These are phyloP conservation scores for Acrocera orbiculus DNA, from an alignment of 2,888 invertebrate species.

Conservation along the genomic window DNA sequence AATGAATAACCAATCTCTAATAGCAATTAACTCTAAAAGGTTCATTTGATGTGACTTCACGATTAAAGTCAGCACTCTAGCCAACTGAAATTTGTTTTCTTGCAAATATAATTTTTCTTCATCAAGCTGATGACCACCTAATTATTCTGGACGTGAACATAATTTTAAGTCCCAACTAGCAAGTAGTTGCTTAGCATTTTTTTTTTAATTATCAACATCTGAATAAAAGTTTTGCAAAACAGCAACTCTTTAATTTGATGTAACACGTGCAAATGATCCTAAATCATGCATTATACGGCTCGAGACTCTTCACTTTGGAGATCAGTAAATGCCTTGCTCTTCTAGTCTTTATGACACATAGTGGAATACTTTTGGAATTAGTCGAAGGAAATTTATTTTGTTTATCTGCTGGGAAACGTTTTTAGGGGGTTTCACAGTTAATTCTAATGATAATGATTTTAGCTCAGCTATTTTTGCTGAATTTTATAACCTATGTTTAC, in stretches of 20 bases:
- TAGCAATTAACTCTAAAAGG: constrained; percentile 49
- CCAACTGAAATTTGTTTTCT: constrained; percentile 27
- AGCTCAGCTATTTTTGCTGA: too few relatives aligned
- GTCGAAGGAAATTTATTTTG: too few relatives aligned
- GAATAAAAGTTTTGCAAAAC: constrained; percentile 49
- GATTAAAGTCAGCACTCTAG: constrained; percentile 53
- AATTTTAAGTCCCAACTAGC: constrained; percentile 64
- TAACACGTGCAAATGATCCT: constrained; percentile 56
- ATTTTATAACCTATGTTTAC: too few relatives aligned
- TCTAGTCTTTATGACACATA: too few relatives aligned
- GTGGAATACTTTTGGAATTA: too few relatives aligned
- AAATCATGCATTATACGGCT: constrained; percentile 79
- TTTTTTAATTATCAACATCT: constrained; percentile 39
- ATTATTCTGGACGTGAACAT: constrained; percentile 35
- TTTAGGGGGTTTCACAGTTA: too few relatives aligned
- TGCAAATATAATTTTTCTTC: constrained; percentile 52
- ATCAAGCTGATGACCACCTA: constrained; percentile 45
- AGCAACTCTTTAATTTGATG: constrained; percentile 56
- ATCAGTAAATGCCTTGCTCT: too few relatives aligned
- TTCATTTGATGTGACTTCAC: constrained; percentile 38
- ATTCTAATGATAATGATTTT: too few relatives aligned
- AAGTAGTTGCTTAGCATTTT: constrained; percentile 49
- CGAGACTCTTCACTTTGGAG: constrained; percentile 68
- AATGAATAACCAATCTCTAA: constrained; percentile 56
- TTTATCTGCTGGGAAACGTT: too few relatives aligned